Conservation (phyloP, 2,888 invertebrate genomes). For the Neuroscelio doddi region DNA sequence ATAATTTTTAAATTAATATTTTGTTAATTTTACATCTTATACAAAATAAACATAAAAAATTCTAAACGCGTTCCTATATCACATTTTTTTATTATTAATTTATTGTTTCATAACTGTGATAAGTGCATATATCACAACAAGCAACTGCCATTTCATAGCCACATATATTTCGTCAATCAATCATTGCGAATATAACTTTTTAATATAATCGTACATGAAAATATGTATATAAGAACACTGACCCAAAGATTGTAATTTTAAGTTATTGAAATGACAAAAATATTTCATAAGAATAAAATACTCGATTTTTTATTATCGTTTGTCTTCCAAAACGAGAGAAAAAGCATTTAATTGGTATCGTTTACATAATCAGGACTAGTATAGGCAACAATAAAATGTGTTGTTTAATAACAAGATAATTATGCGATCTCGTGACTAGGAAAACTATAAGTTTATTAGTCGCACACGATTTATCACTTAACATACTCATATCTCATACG, state of each 20-base stretch:
- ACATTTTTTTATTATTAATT: conserved; percentile 19
- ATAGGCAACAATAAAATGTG: not conserved
- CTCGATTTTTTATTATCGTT: not conserved
- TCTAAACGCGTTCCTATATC: conserved; percentile 19
- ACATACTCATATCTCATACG: conserved; percentile 54
- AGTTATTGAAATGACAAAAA: conserved; percentile 3
- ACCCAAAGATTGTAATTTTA: conserved; percentile 21
- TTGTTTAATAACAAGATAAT: not conserved
- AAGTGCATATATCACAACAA: conserved; percentile 25
- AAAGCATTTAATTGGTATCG: not conserved
- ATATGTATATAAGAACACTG: conserved; percentile 16
- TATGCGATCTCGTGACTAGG: conserved; percentile 12
- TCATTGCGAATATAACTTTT: conserved; percentile 19
- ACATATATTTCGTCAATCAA: conserved; percentile 21
- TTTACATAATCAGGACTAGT: not conserved
- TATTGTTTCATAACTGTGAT: conserved; percentile 6
- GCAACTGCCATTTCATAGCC: conserved; percentile 19
- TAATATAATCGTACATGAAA: conserved; percentile 12
- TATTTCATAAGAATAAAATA: conserved; percentile 2
- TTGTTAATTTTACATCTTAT: too few species aligned
- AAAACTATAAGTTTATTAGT: conserved; percentile 42
- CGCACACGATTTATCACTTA: conserved; percentile 50
- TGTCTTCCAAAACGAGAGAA: conserved; percentile 20
- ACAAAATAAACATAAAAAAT: too few species aligned
- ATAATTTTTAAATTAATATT: too few species aligned